Base-by-base conservation (phyloP, 1,140 invertebrate species). In the Agraylea sexmaculata region DNA sequence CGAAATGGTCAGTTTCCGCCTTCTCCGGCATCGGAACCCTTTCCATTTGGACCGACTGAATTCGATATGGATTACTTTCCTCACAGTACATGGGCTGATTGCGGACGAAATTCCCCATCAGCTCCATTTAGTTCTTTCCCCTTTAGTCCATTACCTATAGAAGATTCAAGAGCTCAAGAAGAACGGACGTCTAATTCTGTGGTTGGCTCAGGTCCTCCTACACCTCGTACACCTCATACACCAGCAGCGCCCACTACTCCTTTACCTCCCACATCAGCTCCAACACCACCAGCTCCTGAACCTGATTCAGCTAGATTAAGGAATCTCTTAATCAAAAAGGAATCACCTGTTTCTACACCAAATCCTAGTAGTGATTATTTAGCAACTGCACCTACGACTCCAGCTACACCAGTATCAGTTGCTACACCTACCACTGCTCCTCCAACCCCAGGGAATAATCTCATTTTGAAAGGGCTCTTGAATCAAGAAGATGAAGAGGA, bases 401-500 rank as follows among this genome's bases (percentile, higher is more conserved):
- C 40, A 15, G 25, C 43, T 13, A 12, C 13, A 20, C 15, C 25
- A n/a, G 20, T 29, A 13, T 33, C 33, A 22, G 23, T 19, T 11
- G 11, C 30, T 8, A 18, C 30, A 16, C 21, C 42, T 20, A 21
- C 38, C 2, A 15, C 38, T 10, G 18, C 40, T 8, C 16, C 37
- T 10, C 23, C 39, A 6, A 35, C 40, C 7, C 15, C 59, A 77
- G 57, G 58, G 60, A 45, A 44, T 30, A 64, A 64, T 39, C 56
- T 55, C 10, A 84, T 87, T 54, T 61, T 87, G 28, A 86, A 87
- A 57, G 78, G 74, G 39, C 59, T 89, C 53, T 62, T 89, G 28
- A 85, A 87, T 57, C 77, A 83, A 53, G 77, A 82, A 40, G 87
- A 91, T 46, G 86, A 89, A 39, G 80, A 84, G 42, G 80, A 83